Conservation (phyloP, 2,113 vertebrate genomes). For the Notiomystis cincta region DNA sequence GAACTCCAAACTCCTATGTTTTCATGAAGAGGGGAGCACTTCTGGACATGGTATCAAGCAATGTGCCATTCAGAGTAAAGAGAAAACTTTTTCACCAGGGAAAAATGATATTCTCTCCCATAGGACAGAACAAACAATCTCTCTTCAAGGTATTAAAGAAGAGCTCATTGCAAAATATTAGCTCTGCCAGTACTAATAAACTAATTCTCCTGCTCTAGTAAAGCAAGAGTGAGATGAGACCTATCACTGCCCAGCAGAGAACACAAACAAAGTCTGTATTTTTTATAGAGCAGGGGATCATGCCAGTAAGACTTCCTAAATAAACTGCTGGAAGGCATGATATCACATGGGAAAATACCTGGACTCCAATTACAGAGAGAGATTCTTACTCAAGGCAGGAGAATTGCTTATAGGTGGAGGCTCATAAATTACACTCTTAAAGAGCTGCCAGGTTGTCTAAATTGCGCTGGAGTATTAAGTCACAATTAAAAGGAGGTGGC, state of each 20-base stretch:
- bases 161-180: not conserved
- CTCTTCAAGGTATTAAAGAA: not conserved
- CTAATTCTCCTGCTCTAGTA: not conserved
- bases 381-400: not conserved
- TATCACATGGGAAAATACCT: not conserved
- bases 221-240: not conserved
- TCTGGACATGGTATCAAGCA: not conserved
- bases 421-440: not conserved
- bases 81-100: not conserved
- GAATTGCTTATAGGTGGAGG: not conserved
- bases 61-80: not conserved
- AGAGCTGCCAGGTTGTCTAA: not conserved
- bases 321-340: not conserved
- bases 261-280: not conserved
- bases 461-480: not conserved
- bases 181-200: not conserved
- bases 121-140: not conserved
- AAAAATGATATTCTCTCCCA: not conserved
- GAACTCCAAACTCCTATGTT: not conserved
- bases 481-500: not conserved
- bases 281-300: not conserved
- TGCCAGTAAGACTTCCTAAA: not conserved
- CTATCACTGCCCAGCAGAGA: rapidly evolving
- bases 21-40: not conserved
- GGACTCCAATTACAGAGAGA: not conserved